A percentile compares a stretch with the other conserved stretches of the same genome.
Conservation (phyloP, 2,888 invertebrate species). For the Watsonalla binaria region DNA sequence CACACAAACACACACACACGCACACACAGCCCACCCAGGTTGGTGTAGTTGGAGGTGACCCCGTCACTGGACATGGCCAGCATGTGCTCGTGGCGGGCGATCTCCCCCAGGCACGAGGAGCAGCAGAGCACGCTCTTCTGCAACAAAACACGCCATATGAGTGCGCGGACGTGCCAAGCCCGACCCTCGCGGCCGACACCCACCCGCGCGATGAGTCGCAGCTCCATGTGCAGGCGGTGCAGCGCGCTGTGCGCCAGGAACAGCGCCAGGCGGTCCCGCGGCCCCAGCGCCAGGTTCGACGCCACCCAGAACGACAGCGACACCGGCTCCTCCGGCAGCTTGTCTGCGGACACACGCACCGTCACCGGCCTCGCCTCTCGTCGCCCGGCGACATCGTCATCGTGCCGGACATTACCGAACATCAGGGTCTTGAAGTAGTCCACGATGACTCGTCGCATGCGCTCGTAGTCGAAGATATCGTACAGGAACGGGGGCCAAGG, state of each 20-base stretch:
- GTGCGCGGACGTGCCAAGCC: too few relatives aligned
- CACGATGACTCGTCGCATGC: slow-evolving; percentile 41
- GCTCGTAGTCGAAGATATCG: slow-evolving; percentile 55
- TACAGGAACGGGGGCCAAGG: slow-evolving; percentile 70
- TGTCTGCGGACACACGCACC: slow-evolving; percentile 19
- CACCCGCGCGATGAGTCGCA: slow-evolving; percentile 43
- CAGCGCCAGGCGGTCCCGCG: slow-evolving; percentile 56
- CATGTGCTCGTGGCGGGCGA: slow-evolving; percentile 52
- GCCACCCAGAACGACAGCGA: slow-evolving; percentile 73
- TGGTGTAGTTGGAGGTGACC: slow-evolving; percentile 64
- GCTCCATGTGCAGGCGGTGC: slow-evolving; percentile 60
- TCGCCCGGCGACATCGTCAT: background rate
- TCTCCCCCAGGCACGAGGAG: slow-evolving; percentile 41
- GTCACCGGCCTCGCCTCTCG: background rate
- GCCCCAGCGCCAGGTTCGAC: slow-evolving; percentile 58
- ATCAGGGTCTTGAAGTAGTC: slow-evolving; percentile 43
- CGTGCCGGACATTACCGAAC: slow-evolving; percentile 24
- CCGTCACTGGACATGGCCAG: slow-evolving; percentile 69
- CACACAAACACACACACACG: background rate
- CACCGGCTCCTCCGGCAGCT: slow-evolving; percentile 57
- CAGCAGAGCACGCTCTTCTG: slow-evolving; percentile 55
- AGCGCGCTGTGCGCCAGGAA: slow-evolving; percentile 58
- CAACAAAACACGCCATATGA: background rate
- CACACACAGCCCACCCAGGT: slow-evolving; percentile 29
- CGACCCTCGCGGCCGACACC: background rate